Percentiles rank a stretch among this genome's conserved stretches.
Evolutionary conservation across 2,797 vertebrate species (phyloP).

Genomic region (Pitangus sulphuratus): DNA sequence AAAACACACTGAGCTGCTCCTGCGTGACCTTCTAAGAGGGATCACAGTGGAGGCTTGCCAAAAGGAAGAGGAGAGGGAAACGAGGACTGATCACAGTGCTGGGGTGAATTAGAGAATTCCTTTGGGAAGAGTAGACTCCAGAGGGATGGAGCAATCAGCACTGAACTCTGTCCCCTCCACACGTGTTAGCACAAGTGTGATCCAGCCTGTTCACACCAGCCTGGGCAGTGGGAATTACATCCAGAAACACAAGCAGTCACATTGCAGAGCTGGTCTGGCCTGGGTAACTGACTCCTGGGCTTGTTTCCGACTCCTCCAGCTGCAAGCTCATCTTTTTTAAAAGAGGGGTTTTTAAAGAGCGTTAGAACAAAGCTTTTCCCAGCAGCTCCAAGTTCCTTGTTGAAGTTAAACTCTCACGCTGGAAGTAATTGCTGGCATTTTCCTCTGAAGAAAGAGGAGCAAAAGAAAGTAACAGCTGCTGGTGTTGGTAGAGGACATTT

Average conservation of each 20-base stretch:
- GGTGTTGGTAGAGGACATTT: not conserved
- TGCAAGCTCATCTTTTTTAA: not conserved
- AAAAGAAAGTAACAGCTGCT: slow-evolving; percentile 5
- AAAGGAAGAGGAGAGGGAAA: not conserved
- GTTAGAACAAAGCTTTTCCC: not conserved
- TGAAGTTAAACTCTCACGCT: not conserved
- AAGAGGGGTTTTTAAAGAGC: not conserved
- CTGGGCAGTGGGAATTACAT: not conserved
- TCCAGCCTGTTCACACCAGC: not conserved
- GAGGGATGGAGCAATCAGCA: rapidly evolving
- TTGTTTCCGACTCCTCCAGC: not conserved
- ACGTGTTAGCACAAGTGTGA: not conserved
- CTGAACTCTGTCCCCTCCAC: not conserved
- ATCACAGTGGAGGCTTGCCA: not conserved
- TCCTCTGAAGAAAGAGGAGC: not conserved
- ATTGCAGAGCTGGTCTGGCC: not conserved
- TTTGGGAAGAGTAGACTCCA: rapidly evolving
- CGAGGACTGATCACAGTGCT: not conserved
- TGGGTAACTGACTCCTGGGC: not conserved
- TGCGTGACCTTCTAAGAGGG: not conserved
- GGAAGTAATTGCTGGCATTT: not conserved
- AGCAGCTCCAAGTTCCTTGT: not conserved
- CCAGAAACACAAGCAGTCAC: not conserved
- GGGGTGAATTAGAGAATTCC: not conserved
- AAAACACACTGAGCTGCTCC: not conserved